These are phyloP conservation scores for Hetaerina americana DNA, from an alignment of 1,140 invertebrate species.

Conservation along the genomic window DNA sequence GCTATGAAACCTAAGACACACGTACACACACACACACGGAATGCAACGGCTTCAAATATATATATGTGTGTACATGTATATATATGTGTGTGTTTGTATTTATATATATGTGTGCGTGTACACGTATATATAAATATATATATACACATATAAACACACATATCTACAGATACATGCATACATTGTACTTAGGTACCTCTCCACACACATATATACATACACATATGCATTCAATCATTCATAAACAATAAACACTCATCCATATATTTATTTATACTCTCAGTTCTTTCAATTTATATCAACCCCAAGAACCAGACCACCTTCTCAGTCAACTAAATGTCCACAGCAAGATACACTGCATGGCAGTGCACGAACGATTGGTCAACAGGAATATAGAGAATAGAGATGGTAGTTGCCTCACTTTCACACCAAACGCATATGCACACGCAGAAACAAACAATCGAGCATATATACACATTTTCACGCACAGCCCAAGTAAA, in stretches of 20 bases:
- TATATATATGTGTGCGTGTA: too few species aligned
- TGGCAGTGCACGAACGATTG: constrained; percentile 2
- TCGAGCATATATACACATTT: neutral
- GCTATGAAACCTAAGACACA: constrained; percentile 6
- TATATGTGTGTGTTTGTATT: too few species aligned
- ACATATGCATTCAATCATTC: constrained; percentile 1
- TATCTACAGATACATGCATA: too few species aligned
- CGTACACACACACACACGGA: constrained; percentile 8
- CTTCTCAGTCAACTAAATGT: too few species aligned
- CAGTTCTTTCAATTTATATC: too few species aligned
- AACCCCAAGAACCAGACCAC: too few species aligned
- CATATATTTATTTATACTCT: constrained; percentile 8
- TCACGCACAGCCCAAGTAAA: neutral
- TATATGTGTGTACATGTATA: neutral
- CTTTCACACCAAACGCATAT: too few species aligned
- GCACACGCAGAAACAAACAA: neutral
- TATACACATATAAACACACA: too few species aligned
- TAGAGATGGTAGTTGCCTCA: too few species aligned
- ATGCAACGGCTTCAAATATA: constrained; percentile 3
- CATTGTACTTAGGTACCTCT: too few species aligned
- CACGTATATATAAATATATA: too few species aligned
- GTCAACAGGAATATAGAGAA: too few species aligned
- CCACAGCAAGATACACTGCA: constrained; percentile 9
- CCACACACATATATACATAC: constrained; percentile 2
- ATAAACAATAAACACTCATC: constrained; percentile 4